A percentile compares a stretch with the other conserved stretches of the same genome.
phyloP scores from a whole-genome alignment of 2,113 vertebrate species.

The Emydura subglobosa region DNA sequence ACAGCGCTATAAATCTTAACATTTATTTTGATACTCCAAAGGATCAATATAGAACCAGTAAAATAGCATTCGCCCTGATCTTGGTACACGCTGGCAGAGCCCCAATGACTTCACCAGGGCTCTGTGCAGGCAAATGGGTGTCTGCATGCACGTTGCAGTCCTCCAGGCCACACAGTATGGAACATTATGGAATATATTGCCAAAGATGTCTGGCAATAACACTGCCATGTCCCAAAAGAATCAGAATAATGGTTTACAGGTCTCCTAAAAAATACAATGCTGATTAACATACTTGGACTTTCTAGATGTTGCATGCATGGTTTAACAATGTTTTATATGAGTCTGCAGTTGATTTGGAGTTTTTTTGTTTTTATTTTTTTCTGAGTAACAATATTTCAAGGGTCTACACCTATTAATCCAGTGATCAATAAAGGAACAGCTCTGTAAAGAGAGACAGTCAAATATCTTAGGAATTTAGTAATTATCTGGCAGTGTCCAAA shows the following conservation, averaged over 20 bases:
- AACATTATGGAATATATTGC: neutral
- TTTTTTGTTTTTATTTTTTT: constrained; percentile 12
- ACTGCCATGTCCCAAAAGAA: neutral
- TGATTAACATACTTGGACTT: constrained; percentile 56
- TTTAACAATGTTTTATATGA: constrained; percentile 57
- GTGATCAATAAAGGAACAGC: neutral
- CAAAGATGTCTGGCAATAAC: neutral
- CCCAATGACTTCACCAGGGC: neutral
- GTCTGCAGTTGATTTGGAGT: constrained; percentile 20
- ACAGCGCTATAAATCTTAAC: neutral
- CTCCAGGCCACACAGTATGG: neutral
- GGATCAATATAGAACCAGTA: neutral
- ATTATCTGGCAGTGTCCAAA: constrained; percentile 65
- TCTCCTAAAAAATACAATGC: constrained; percentile 33
- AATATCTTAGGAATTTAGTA: constrained; percentile 68
- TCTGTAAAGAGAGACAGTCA: constrained; percentile 37
- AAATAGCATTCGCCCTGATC: neutral
- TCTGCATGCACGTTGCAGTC: accelerated
- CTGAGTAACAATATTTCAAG: constrained; percentile 8
- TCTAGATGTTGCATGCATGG: constrained; percentile 62
- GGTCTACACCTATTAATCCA: constrained; percentile 14
- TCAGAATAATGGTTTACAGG: neutral
- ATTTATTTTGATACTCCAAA: neutral
- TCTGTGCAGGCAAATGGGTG: neutral
- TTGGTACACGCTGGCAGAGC: neutral